These are phyloP conservation scores for Actinia tenebrosa DNA, from an alignment of 64 coral and sea anemone species.

Conservation along the genomic window DNA sequence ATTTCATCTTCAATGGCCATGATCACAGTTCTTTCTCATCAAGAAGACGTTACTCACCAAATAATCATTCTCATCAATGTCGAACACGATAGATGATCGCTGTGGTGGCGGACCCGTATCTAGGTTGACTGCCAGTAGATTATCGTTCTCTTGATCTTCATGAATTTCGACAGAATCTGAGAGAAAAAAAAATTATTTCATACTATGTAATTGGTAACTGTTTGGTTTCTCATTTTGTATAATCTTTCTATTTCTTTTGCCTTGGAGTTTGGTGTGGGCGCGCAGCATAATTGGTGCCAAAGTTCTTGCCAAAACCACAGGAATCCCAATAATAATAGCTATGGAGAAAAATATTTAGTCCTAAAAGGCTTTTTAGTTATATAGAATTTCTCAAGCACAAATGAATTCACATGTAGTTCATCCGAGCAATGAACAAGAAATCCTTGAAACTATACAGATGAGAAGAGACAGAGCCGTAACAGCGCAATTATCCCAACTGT, in stretches of 20 bases:
- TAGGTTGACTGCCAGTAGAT: conserved; percentile 4
- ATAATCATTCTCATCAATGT: conserved; percentile 88
- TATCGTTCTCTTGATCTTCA: conserved; percentile 4
- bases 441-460: no score
- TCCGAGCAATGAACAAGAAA: no score
- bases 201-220: neutral
- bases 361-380: no score
- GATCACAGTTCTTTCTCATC: neutral
- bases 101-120: conserved; percentile 19
- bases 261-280: no score
- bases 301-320: no score
- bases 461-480: neutral
- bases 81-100: conserved; percentile 83
- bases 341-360: no score
- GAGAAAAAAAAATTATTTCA: neutral
- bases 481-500: neutral
- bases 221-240: neutral
- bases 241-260: neutral
- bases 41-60: conserved; percentile 35
- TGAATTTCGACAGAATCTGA: conserved; percentile 11
- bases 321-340: no score
- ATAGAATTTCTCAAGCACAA: no score
- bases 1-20: neutral
- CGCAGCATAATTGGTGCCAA: no score
- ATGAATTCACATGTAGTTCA: no score